Evolutionary conservation across 1,140 invertebrate genomes (phyloP).

Genomic region (Ridgeia piscesae): DNA sequence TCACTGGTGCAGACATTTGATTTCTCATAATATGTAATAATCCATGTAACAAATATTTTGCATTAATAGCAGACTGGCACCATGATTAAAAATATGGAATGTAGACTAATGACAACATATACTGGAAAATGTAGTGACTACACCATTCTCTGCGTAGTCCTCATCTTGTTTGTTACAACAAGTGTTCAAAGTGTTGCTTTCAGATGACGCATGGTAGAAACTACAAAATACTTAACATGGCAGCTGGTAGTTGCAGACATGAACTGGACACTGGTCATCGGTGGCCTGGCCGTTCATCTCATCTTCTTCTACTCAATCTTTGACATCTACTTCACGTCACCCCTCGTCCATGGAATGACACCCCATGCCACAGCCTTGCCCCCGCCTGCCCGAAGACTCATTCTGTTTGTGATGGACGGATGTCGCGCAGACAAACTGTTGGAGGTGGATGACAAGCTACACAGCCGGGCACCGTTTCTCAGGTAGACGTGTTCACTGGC

Average conservation of each 20-base stretch:
- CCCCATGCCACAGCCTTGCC: conserved; percentile 36
- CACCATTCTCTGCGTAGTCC: no score
- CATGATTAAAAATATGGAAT: no score
- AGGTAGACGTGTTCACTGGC: conserved; percentile 55
- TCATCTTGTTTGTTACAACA: no score
- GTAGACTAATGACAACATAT: no score
- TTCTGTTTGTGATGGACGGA: conserved; percentile 87
- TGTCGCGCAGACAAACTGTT: conserved; percentile 79
- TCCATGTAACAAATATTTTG: no score
- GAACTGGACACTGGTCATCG: conserved; percentile 38
- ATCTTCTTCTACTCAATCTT: conserved; percentile 66
- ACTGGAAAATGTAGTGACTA: no score
- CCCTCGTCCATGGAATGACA: conserved; percentile 63
- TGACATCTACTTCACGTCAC: conserved; percentile 69
- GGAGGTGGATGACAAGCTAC: conserved; percentile 58
- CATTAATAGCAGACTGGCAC: no score
- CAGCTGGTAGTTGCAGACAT: conserved; percentile 12
- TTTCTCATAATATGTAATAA: no score
- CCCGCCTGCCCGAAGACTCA: conserved; percentile 74
- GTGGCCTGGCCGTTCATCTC: conserved; percentile 60
- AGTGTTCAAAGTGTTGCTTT: no score
- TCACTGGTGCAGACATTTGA: no score
- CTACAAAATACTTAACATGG: no score
- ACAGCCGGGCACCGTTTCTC: conserved; percentile 60
- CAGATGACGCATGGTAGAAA: no score